These are phyloP conservation scores for Morone saxatilis DNA, from an alignment of 2,113 vertebrate species.

Conservation along the genomic window DNA sequence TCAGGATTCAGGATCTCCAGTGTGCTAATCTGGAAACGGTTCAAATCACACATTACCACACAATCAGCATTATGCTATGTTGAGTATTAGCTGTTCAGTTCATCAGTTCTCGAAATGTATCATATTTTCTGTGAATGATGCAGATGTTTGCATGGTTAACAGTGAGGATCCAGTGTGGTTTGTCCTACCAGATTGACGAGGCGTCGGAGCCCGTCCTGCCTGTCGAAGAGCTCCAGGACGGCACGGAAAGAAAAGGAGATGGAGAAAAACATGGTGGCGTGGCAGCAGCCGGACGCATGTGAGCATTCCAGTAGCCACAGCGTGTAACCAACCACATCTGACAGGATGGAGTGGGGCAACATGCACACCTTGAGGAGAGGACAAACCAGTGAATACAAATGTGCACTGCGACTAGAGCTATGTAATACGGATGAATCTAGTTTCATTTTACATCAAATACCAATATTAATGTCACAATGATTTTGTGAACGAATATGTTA, in stretches of 20 bases:
- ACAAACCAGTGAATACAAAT: constrained; percentile 50
- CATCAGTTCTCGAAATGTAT: not conserved
- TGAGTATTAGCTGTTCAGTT: not conserved
- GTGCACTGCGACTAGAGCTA: not conserved
- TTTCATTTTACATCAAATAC: not conserved
- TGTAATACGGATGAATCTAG: not conserved
- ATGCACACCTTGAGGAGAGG: constrained; percentile 80
- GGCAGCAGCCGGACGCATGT: constrained; percentile 98
- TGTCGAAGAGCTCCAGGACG: constrained; percentile 96
- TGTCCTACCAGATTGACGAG: constrained; percentile 93
- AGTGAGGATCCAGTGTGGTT: not conserved
- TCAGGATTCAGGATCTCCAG: constrained; percentile 97
- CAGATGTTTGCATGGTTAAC: not conserved
- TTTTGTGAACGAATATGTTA: not conserved
- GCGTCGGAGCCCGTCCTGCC: constrained; percentile 95
- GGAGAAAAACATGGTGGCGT: constrained; percentile 99
- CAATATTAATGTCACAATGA: not conserved
- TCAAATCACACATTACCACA: constrained; percentile 8
- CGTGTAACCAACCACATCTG: constrained; percentile 97
- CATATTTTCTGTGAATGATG: not conserved
- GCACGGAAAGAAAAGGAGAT: constrained; percentile 99
- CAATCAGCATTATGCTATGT: not conserved
- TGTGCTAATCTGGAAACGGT: constrained; percentile 92
- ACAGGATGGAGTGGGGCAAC: constrained; percentile 94
- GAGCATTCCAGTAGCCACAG: constrained; percentile 99